These are phyloP conservation scores for Aethina tumida DNA, from an alignment of 1,140 invertebrate species.

Conservation along the genomic window DNA sequence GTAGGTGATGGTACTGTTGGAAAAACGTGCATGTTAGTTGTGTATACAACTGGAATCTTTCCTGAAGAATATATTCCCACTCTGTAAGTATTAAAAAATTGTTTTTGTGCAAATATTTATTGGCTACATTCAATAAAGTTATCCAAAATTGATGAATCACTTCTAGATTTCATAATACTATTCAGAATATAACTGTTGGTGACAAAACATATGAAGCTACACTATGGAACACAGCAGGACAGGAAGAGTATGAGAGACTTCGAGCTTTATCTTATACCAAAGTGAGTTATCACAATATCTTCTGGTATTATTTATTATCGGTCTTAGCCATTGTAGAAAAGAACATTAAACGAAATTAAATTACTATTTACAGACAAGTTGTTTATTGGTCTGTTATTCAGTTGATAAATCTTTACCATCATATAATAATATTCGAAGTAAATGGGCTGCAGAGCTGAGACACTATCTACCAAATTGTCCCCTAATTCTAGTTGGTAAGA, in stretches of 20 bases:
- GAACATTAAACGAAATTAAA: conserved; percentile 10
- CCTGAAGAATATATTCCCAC: conserved; percentile 83
- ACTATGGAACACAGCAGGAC: conserved; percentile 90
- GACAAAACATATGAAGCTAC: conserved; percentile 66
- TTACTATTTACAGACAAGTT: conserved; percentile 60
- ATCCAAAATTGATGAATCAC: no score
- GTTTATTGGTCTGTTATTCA: conserved; percentile 83
- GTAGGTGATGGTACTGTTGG: conserved; percentile 58
- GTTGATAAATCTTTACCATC: conserved; percentile 67
- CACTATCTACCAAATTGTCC: conserved; percentile 78
- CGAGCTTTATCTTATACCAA: conserved; percentile 81
- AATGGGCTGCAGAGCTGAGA: conserved; percentile 88
- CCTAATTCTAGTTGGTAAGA: conserved; percentile 81
- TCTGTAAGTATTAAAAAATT: conserved; percentile 72
- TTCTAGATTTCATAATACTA: conserved; percentile 61
- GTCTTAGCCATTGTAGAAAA: no score
- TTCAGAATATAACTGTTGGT: conserved; percentile 64
- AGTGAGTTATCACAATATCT: no score
- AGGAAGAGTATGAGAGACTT: conserved; percentile 93
- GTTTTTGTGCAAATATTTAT: no score
- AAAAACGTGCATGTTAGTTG: conserved; percentile 89
- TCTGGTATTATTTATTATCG: no score
- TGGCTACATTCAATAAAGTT: no score
- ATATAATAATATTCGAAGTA: conserved; percentile 78
- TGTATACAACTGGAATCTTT: conserved; percentile 79